These are phyloP conservation scores for Festucalex cinctus DNA, from an alignment of 2,113 vertebrate genomes.

Conservation along the genomic window DNA sequence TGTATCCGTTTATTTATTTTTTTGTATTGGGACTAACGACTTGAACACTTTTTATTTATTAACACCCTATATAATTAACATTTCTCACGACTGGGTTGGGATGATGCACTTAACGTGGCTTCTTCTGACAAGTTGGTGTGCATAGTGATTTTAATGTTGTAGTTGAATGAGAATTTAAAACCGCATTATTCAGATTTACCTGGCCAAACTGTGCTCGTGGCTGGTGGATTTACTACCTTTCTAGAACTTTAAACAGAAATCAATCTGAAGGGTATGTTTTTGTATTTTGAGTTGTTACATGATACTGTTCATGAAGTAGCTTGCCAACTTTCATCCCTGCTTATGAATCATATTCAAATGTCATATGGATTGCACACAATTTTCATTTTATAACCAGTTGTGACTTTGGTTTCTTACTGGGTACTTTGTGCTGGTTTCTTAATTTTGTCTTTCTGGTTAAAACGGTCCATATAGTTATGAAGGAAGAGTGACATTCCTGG, in stretches of 20 bases:
- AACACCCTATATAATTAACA: constrained; percentile 21
- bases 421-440: too few relatives aligned
- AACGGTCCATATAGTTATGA: not conserved
- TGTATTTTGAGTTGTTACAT: not conserved
- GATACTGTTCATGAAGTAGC: not conserved
- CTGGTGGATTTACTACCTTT: not conserved
- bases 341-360: not conserved
- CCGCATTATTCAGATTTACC: not conserved
- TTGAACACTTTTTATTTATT: constrained; percentile 37
- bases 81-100: constrained; percentile 2
- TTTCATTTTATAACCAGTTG: not conserved
- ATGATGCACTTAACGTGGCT: constrained; percentile 3
- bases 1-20: not conserved
- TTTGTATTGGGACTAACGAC: constrained; percentile 36
- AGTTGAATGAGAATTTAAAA: not conserved
- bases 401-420: not conserved
- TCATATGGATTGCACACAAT: not conserved
- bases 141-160: not conserved
- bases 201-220: not conserved
- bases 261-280: not conserved
- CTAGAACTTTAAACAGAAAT: not conserved
- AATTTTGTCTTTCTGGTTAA: too few relatives aligned
- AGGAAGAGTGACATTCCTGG: not conserved
- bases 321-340: not conserved
- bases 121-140: constrained; percentile 5